These are phyloP conservation scores for Lottia gigantea DNA, from an alignment of 2,888 invertebrate genomes.

Conservation along the genomic window DNA sequence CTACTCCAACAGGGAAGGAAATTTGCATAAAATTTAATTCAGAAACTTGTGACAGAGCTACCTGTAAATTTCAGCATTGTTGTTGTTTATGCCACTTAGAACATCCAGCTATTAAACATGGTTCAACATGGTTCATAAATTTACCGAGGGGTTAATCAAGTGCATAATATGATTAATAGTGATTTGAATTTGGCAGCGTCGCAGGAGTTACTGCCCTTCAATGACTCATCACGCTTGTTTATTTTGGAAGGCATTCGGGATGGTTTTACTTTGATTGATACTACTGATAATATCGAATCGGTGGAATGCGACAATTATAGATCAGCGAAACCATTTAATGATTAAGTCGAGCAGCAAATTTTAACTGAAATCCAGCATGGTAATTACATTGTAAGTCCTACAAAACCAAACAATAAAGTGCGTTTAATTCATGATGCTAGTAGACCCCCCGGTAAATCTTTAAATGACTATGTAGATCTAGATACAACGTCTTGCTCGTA, in stretches of 20 bases:
- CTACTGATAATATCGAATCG: not conserved
- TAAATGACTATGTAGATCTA: conserved; percentile 2
- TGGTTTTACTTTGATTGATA: not conserved
- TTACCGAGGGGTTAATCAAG: no score
- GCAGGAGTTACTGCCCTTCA: not conserved
- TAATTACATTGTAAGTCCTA: not conserved
- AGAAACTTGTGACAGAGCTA: no score
- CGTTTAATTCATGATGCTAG: not conserved
- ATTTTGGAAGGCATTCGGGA: not conserved
- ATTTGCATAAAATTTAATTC: no score
- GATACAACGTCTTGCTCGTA: not conserved
- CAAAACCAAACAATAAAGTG: not conserved
- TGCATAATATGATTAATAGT: no score
- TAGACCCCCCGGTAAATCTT: not conserved
- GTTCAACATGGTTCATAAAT: no score
- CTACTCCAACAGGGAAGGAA: no score
- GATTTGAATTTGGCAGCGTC: no score
- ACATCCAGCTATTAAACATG: no score
- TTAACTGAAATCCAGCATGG: not conserved
- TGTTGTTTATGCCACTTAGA: no score
- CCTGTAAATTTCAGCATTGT: no score
- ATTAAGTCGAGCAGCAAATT: not conserved
- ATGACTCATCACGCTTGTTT: not conserved
- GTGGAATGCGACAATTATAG: not conserved
- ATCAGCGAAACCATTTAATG: not conserved